These are phyloP conservation scores for Aselliscus stoliczkanus DNA, from an alignment of 2,797 vertebrate species.

Conservation along the genomic window DNA sequence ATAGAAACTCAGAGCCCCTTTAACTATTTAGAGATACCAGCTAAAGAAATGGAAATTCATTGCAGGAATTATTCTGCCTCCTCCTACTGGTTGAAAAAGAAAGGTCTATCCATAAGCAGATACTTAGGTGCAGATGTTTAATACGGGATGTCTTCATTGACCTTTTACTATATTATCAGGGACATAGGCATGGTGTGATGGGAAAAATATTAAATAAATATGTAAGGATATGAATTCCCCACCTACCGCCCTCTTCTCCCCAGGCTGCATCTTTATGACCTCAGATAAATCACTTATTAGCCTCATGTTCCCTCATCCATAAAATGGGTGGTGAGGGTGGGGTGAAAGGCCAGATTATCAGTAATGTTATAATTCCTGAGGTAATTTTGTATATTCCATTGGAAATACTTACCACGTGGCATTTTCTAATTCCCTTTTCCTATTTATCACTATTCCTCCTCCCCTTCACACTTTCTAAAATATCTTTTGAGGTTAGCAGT, in stretches of 20 bases:
- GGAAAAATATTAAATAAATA: background rate
- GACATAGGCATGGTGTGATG: background rate
- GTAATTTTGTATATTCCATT: background rate
- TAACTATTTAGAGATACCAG: slow-evolving; percentile 43
- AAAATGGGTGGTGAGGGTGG: background rate
- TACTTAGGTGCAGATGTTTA: background rate
- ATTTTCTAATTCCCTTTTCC: background rate
- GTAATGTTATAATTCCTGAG: background rate
- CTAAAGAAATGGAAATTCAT: background rate
- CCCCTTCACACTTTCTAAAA: background rate
- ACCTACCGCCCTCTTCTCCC: too few relatives aligned
- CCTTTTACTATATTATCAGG: background rate
- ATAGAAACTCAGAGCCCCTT: slow-evolving; percentile 60
- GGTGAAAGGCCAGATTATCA: background rate
- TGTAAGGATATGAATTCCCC: too few relatives aligned
- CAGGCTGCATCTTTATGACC: background rate
- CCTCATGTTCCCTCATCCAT: background rate
- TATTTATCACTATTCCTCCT: background rate
- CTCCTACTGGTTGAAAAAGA: background rate
- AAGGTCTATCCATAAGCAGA: background rate
- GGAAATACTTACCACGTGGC: background rate
- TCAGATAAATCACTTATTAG: background rate
- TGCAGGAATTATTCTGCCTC: slow-evolving; percentile 10
- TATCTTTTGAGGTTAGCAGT: background rate
- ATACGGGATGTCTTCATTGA: background rate